A percentile compares a stretch with the other conserved stretches of the same genome.
phyloP scores from a whole-genome alignment of 2,888 invertebrate genomes.

The Tortrix viridana region DNA sequence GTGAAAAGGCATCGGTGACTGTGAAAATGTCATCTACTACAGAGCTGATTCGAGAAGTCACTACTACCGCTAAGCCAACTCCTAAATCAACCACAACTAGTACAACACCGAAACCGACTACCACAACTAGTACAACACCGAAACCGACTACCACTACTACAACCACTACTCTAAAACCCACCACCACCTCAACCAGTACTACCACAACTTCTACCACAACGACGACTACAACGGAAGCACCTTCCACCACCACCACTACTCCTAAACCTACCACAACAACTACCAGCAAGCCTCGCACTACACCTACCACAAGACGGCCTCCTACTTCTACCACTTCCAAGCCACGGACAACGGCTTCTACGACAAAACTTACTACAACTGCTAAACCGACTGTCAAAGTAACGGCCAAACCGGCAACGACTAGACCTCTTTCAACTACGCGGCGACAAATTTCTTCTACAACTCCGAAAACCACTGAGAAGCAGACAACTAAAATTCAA shows the following conservation, averaged over 20 bases:
- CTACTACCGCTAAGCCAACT: slow-evolving; percentile 33
- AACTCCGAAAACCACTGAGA: slow-evolving; percentile 44
- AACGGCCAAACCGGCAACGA: slow-evolving; percentile 38
- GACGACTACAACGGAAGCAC: slow-evolving; percentile 32
- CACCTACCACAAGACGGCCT: slow-evolving; percentile 38
- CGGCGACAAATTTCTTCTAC: slow-evolving; percentile 40
- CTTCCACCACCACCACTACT: slow-evolving; percentile 38
- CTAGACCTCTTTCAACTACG: slow-evolving; percentile 42
- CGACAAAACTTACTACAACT: slow-evolving; percentile 30
- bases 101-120: slow-evolving; percentile 44
- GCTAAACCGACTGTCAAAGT: slow-evolving; percentile 8
- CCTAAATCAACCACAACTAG: slow-evolving; percentile 42
- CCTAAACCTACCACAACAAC: slow-evolving; percentile 25
- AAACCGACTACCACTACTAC: slow-evolving; percentile 47
- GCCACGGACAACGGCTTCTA: slow-evolving; percentile 32
- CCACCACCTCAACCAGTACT: slow-evolving; percentile 43
- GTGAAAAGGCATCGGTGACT: slow-evolving; percentile 43
- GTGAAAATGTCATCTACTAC: slow-evolving; percentile 44
- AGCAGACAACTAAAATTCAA: slow-evolving; percentile 42
- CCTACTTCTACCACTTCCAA: slow-evolving; percentile 42
- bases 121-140: slow-evolving; percentile 44
- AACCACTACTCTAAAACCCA: slow-evolving; percentile 41
- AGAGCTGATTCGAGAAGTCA: slow-evolving; percentile 34
- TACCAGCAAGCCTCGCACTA: slow-evolving; percentile 37
- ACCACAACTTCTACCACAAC: slow-evolving; percentile 38